Evolutionary conservation across 2,797 vertebrate genomes (phyloP).

Genomic region (Stomatorhinus walkeri): DNA sequence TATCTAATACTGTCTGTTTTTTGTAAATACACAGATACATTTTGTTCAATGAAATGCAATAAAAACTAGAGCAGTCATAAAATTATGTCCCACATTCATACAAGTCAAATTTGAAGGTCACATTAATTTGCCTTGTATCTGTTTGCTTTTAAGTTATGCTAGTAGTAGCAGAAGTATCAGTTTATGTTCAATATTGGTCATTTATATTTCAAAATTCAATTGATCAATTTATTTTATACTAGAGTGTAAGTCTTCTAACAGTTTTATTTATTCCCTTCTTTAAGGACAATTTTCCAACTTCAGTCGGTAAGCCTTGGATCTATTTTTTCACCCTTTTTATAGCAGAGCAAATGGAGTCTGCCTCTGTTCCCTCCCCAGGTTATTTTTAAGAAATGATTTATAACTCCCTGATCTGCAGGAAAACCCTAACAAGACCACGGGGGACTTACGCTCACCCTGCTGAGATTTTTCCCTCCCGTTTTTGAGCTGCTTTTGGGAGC

Average conservation of each 20-base stretch:
- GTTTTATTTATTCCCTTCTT: not conserved
- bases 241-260: not conserved
- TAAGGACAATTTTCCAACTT: not conserved
- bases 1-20: not conserved
- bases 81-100: not conserved
- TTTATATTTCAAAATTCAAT: not conserved
- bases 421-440: slow-evolving; percentile 24
- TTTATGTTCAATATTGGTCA: not conserved
- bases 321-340: slow-evolving; percentile 1
- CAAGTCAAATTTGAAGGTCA: not conserved
- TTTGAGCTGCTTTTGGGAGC: not conserved
- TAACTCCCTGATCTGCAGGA: slow-evolving; percentile 17
- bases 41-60: not conserved
- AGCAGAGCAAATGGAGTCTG: slow-evolving; percentile 6
- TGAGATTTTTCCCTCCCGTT: not conserved
- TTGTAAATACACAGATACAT: not conserved
- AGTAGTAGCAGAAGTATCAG: not conserved
- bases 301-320: not conserved
- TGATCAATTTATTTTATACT: not conserved
- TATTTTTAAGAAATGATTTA: slow-evolving; percentile 28
- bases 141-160: not conserved
- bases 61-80: not conserved
- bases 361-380: slow-evolving; percentile 7
- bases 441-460: slow-evolving; percentile 17
- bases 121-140: not conserved